Evolutionary conservation across 1,140 invertebrate genomes (phyloP).

Genomic region (Lasaia peninsularis): DNA sequence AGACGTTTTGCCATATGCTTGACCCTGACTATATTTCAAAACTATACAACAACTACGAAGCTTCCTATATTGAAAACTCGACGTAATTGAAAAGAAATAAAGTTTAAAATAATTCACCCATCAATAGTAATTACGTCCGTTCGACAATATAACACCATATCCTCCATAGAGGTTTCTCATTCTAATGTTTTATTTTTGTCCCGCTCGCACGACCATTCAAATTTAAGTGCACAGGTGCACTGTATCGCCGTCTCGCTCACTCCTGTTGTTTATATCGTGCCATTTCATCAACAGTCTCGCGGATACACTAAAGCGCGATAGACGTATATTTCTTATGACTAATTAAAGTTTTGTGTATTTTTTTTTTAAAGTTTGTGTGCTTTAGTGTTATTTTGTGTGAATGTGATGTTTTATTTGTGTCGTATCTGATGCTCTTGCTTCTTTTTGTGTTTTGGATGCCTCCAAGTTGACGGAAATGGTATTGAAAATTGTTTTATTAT

Average conservation of each 20-base stretch:
- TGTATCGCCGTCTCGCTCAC: constrained; percentile 46
- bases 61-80: constrained; percentile 14
- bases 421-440: background rate
- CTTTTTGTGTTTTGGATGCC: background rate
- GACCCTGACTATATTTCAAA: constrained; percentile 52
- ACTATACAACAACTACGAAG: background rate
- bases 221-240: constrained; percentile 66
- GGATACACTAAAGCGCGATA: background rate
- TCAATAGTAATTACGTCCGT: background rate
- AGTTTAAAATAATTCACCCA: constrained; percentile 15
- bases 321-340: background rate
- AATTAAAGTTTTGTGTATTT: background rate
- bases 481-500: background rate
- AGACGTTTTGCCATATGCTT: constrained; percentile 59
- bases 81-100: constrained; percentile 19
- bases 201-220: constrained; percentile 53
- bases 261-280: constrained; percentile 40
- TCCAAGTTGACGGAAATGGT: background rate
- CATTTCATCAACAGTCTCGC: background rate
- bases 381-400: background rate
- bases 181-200: constrained; percentile 62
- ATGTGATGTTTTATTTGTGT: background rate
- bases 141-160: constrained; percentile 19
- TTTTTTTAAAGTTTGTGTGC: background rate
- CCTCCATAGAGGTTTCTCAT: constrained; percentile 35